Evolutionary conservation across 2,113 vertebrate species (phyloP), one percentile per base, ranked within the genome.

Genomic region (Scatophagus argus): DNA sequence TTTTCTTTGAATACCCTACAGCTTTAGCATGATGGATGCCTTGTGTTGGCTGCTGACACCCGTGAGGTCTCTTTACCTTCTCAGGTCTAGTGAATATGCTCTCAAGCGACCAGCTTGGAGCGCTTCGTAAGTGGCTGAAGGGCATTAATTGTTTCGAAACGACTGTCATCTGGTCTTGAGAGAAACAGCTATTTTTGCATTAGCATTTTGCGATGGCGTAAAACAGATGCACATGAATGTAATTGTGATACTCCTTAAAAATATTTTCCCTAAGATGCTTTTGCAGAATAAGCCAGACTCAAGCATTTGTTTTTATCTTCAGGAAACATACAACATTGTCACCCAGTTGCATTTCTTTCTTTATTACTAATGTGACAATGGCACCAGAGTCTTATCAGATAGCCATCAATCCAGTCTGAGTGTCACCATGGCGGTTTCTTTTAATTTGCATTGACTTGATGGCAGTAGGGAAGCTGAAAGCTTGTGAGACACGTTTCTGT

Each of bases 281-380:
- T 51, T 23, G 12, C 25, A 68, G 4, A 69, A 49, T 38, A 36
- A 36, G 27, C 8, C 60, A 71, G 51, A 62, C 38, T 62, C 10
- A 47, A 43, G 21, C 13, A 44, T 25, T 25, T 31, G 27, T 29
- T 58, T 29, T 82, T 67, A 63, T 79, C 77, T 74, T 49, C 8
- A 43, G 1, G 51, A 1, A 34, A 62, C 54, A 39, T 21, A 1
- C 27, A 67, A 43, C 23, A 62, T 19, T 41, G 46, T 82, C 47
- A 71, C 55, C 65, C 0, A 23, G 41, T 67, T 17, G 31, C 84
- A 71, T 86, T 87, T 87, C 77, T 82, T 25, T 31, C 62, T 36
- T 70, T 29, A 25, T 71, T 39, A 27, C 9, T 7, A 25, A 31
- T 4, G 44, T 46, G 56, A 55, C 62, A 27, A 14, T 0, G 61